Evolutionary conservation across 2,888 invertebrate genomes (phyloP).

Genomic region (Eupeodes latifasciatus): DNA sequence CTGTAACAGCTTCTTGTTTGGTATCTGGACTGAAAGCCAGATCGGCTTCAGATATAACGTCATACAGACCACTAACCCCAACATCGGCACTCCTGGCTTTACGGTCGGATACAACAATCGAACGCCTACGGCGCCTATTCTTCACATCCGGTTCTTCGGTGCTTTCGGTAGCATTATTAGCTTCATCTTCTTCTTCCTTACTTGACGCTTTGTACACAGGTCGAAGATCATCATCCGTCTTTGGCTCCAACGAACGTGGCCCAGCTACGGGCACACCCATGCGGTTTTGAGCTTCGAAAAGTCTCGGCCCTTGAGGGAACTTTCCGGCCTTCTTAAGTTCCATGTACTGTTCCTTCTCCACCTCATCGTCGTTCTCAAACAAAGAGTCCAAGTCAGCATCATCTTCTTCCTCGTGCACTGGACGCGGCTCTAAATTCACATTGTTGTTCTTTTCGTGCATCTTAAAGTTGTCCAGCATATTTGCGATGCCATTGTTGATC

Average conservation of each 20-base stretch:
- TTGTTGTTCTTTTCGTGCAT: constrained; percentile 80
- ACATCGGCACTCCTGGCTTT: constrained; percentile 93
- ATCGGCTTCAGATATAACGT: constrained; percentile 96
- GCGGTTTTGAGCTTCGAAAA: constrained; percentile 85
- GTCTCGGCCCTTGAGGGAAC: constrained; percentile 91
- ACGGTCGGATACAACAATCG: constrained; percentile 88
- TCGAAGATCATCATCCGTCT: constrained; percentile 79
- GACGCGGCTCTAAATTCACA: constrained; percentile 81
- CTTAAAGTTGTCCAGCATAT: constrained; percentile 80
- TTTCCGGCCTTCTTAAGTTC: constrained; percentile 86
- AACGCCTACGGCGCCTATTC: constrained; percentile 86
- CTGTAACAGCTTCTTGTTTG: constrained; percentile 92
- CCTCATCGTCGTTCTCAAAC: constrained; percentile 81
- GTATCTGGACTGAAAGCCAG: constrained; percentile 94
- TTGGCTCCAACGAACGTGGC: constrained; percentile 84
- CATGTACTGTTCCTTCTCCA: constrained; percentile 82
- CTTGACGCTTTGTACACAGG: constrained; percentile 80
- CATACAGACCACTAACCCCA: constrained; percentile 94
- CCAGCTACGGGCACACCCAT: constrained; percentile 86
- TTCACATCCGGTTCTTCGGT: constrained; percentile 39
- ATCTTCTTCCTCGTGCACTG: constrained; percentile 84
- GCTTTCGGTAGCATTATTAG: constrained; percentile 52
- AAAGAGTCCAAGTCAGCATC: constrained; percentile 82
- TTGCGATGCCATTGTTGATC: constrained; percentile 82
- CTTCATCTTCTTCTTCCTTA: constrained; percentile 53